Evolutionary conservation across 2,888 invertebrate genomes (phyloP).

Genomic region (Pristionchus entomophagus): DNA sequence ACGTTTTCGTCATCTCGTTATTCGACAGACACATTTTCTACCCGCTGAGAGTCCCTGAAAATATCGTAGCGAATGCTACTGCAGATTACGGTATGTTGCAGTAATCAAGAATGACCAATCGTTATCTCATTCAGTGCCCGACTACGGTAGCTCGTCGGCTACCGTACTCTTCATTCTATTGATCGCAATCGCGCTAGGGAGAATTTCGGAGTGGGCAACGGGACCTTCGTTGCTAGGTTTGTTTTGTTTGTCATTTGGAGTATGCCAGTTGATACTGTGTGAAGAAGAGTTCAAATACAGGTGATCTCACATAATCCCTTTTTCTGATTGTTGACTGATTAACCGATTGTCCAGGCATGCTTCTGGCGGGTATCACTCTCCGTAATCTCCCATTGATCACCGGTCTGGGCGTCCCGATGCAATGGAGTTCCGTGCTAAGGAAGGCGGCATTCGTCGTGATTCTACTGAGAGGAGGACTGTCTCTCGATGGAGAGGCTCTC

Average conservation of each 20-base stretch:
- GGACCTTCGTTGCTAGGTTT: not conserved
- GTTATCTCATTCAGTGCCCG: not conserved
- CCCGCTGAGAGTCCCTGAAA: not conserved
- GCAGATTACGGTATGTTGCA: not conserved
- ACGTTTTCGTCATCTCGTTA: not conserved
- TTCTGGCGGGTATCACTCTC: constrained; percentile 50
- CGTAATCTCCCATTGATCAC: constrained; percentile 45
- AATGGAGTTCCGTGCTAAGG: constrained; percentile 49
- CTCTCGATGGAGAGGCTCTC: constrained; percentile 52
- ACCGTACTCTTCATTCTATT: constrained; percentile 38
- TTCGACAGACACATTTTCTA: not conserved
- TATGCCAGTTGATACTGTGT: no score
- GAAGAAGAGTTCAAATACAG: no score
- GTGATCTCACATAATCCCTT: no score
- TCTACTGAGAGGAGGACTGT: constrained; percentile 56
- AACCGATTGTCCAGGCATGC: constrained; percentile 48
- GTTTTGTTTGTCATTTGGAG: no score
- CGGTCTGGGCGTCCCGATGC: constrained; percentile 29
- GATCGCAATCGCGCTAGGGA: not conserved
- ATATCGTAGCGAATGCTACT: not conserved
- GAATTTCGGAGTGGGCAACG: constrained; percentile 24
- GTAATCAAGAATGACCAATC: not conserved
- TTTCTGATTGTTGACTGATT: no score
- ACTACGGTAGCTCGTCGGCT: not conserved
- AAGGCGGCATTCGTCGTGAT: constrained; percentile 54